A percentile compares a stretch with the other conserved stretches of the same genome.
Conservation (phyloP, 2,797 vertebrate species). For the Caiman crocodilus region DNA sequence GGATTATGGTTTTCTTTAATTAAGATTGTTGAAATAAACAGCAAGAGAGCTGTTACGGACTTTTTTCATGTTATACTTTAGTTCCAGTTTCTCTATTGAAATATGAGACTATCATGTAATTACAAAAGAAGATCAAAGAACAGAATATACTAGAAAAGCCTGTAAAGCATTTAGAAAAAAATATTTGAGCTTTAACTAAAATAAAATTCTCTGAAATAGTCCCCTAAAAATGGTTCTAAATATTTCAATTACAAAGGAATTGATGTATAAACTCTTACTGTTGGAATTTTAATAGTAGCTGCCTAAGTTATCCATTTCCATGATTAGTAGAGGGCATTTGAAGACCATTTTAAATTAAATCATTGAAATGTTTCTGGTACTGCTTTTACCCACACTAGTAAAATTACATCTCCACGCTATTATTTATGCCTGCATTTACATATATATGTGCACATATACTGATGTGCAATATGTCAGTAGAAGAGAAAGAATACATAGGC, state of each 20-base stretch:
- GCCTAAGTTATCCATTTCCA: background rate
- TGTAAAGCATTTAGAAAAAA: constrained; percentile 35
- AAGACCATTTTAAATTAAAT: constrained; percentile 21
- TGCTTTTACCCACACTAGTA: background rate
- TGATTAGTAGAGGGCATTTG: background rate
- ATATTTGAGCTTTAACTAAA: constrained; percentile 47
- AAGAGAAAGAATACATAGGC: background rate
- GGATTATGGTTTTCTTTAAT: constrained; percentile 76
- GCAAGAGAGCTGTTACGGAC: constrained; percentile 50
- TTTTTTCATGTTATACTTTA: constrained; percentile 72
- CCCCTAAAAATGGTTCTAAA: constrained; percentile 50
- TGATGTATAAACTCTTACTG: background rate
- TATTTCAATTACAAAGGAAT: constrained; percentile 33
- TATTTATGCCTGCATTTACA: background rate
- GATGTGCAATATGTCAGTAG: background rate
- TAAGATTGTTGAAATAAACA: constrained; percentile 74
- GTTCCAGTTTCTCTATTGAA: constrained; percentile 76
- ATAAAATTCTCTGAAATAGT: constrained; percentile 54
- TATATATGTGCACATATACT: background rate
- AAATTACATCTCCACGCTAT: background rate
- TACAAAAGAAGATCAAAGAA: constrained; percentile 74
- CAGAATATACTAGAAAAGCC: constrained; percentile 36
- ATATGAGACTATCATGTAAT: constrained; percentile 63
- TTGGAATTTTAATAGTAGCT: background rate
- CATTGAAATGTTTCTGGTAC: background rate